Evolutionary conservation across 2,113 vertebrate species (phyloP), one percentile per base, ranked within the genome.

Genomic region (Clarias magur): DNA sequence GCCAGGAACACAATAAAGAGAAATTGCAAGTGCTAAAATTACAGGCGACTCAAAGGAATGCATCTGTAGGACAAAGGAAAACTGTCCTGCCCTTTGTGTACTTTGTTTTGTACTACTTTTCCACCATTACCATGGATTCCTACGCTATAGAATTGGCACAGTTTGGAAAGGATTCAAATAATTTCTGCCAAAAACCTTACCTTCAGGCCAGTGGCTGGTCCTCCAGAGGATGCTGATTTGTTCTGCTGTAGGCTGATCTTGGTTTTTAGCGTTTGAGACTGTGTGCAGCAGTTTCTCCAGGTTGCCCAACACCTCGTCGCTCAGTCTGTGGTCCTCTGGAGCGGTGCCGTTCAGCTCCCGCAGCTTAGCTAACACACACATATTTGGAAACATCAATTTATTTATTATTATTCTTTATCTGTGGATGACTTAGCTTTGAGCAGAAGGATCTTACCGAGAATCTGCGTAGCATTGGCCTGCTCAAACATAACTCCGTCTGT

Each of bases 401-500:
- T 68, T 83, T 5, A 54, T 70, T 23, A 60, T 70, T 48, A 56
- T 17, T 72, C 5, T 34, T 72, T 38, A 72, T 34, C 15, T 9
- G 25, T 34, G 8, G 8, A 57, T 57, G 17, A 68, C 38, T 56
- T 38, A 72, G 48, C 27, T 84, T 72, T 57, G 7, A 62, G 56
- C 25, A 48, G 57, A 16, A 23, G 57, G 27, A 48, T 48, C 92
- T 94, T 84, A 99, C 98, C 96, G 59, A 98, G 83, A 92, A 99
- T 99, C 93, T 98, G 97, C 0, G 94, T 92, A 89, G 94, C 90
- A 90, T 98, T 99, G 83, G 97, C 98, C 92, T 99, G 97, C 86
- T 99, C 98, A 94, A 99, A 99, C 60, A 96, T 97, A 56, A 99
- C 96, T 82, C 95, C 96, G 15, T 99, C 98, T 34, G 95, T 97